Percentiles rank a stretch among this genome's conserved stretches.
Evolutionary conservation across 2,888 invertebrate genomes (phyloP).

Genomic region (Pseudococcus jackbeardsleyi): DNA sequence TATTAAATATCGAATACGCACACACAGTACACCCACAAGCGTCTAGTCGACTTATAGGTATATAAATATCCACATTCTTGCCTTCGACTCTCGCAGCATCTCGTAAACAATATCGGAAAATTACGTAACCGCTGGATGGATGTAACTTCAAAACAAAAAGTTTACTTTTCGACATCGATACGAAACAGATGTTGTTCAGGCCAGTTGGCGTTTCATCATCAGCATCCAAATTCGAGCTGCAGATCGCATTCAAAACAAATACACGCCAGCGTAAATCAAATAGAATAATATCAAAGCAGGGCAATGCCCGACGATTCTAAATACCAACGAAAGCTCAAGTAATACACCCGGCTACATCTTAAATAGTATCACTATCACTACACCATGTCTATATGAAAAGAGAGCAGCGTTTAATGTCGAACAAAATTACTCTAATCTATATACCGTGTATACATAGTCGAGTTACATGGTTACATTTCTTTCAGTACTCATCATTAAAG

Average conservation of each 20-base stretch:
- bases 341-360: background rate
- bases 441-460: background rate
- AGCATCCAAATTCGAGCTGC: background rate
- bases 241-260: conserved; percentile 25
- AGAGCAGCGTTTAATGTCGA: background rate
- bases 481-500: conserved; percentile 14
- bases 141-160: conserved; percentile 21
- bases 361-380: background rate
- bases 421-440: conserved; percentile 18
- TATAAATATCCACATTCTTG: conserved; percentile 12
- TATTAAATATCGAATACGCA: background rate
- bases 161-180: conserved; percentile 47
- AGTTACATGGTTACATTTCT: background rate
- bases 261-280: conserved; percentile 31
- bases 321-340: background rate
- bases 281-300: conserved; percentile 45
- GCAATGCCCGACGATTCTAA: background rate
- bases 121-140: conserved; percentile 29
- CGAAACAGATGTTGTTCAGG: conserved; percentile 34
- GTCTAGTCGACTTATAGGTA: background rate
- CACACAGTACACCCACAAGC: conserved; percentile 5
- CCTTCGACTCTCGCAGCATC: background rate
- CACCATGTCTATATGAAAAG: background rate
- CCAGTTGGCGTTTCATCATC: conserved; percentile 24
- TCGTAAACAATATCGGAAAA: conserved; percentile 35